Evolutionary conservation across 2,797 vertebrate species (phyloP).

Genomic region (Channa striata): DNA sequence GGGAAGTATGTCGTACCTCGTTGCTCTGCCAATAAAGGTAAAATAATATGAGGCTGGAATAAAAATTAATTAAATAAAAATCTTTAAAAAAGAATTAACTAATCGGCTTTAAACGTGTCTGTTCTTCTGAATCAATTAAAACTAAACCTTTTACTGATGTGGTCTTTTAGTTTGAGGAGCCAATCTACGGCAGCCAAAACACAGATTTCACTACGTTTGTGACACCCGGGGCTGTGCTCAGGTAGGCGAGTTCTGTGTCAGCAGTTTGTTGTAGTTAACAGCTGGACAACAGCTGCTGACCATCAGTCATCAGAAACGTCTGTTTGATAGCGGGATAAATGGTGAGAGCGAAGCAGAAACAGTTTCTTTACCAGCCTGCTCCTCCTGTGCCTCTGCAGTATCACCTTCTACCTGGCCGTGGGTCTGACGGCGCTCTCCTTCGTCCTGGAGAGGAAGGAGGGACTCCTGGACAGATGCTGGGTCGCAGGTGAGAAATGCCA

Average conservation of each 20-base stretch:
- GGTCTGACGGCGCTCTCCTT: slow-evolving; percentile 87
- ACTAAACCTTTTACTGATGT: neutral
- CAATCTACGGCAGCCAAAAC: slow-evolving; percentile 82
- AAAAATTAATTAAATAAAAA: neutral
- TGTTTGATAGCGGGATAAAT: too few relatives aligned
- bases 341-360: too few relatives aligned
- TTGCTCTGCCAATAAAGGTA: slow-evolving; percentile 82
- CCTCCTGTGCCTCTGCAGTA: slow-evolving; percentile 67
- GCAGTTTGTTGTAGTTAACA: neutral
- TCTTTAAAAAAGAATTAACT: neutral
- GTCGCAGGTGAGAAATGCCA: slow-evolving; percentile 80
- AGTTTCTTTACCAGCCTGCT: too few relatives aligned
- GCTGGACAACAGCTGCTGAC: too few relatives aligned
- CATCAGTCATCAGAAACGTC: too few relatives aligned
- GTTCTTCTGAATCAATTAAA: neutral
- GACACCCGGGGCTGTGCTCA: slow-evolving; percentile 85
- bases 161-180: slow-evolving; percentile 82
- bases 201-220: slow-evolving; percentile 87
- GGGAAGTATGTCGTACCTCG: slow-evolving; percentile 78
- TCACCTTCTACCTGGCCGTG: slow-evolving; percentile 87
- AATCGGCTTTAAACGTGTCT: neutral
- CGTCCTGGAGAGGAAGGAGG: slow-evolving; percentile 86
- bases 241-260: slow-evolving; percentile 70
- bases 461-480: slow-evolving; percentile 85
- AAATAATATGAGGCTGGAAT: neutral